Conservation (phyloP, 2,113 vertebrate species). For the Catagonus wagneri region DNA sequence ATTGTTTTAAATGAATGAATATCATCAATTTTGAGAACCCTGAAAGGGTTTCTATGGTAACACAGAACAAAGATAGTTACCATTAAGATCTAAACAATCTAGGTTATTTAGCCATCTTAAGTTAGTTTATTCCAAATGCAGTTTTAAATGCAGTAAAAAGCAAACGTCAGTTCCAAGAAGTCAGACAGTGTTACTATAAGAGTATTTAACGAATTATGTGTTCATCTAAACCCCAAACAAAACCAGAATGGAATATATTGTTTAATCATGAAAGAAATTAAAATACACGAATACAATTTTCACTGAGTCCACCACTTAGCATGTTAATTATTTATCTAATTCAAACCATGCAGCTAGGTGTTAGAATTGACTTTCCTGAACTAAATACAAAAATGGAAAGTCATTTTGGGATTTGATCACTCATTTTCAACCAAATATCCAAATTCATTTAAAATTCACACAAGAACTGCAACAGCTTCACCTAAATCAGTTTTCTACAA, state of each 20-base stretch:
- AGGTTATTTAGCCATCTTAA: slow-evolving; percentile 75
- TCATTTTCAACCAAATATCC: slow-evolving; percentile 85
- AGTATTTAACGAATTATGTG: slow-evolving; percentile 53
- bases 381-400: slow-evolving; percentile 80
- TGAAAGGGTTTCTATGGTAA: slow-evolving; percentile 22
- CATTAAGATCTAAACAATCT: slow-evolving; percentile 76
- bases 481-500: slow-evolving; percentile 93
- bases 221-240: slow-evolving; percentile 70
- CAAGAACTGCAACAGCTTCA: slow-evolving; percentile 86
- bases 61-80: slow-evolving; percentile 45
- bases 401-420: slow-evolving; percentile 84
- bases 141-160: slow-evolving; percentile 80
- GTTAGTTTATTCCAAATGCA: slow-evolving; percentile 73
- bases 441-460: slow-evolving; percentile 86
- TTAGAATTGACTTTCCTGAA: slow-evolving; percentile 82
- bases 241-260: slow-evolving; percentile 75
- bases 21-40: slow-evolving; percentile 25
- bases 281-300: slow-evolving; percentile 78
- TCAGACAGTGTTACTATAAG: slow-evolving; percentile 12
- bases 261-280: slow-evolving; percentile 83
- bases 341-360: slow-evolving; percentile 75
- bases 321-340: slow-evolving; percentile 82
- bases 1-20: slow-evolving; percentile 50
- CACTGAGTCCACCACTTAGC: slow-evolving; percentile 1
- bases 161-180: slow-evolving; percentile 35